phyloP scores from a whole-genome alignment of 2,113 vertebrate species.

The Coreoperca whiteheadi region DNA sequence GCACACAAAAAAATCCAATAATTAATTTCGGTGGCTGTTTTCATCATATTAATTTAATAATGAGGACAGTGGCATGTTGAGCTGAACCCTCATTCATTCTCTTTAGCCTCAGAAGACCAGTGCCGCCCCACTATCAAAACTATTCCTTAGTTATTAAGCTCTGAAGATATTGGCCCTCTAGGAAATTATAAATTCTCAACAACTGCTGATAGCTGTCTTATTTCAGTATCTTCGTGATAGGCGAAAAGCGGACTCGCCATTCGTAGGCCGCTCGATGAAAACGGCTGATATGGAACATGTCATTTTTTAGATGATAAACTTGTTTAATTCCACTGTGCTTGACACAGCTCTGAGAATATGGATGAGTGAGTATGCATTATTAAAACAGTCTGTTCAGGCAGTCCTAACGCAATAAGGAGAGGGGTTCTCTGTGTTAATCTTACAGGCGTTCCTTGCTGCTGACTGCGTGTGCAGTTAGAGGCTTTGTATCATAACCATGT shows the following conservation, averaged over 20 bases:
- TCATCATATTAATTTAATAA: neutral
- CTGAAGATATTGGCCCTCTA: conserved; percentile 52
- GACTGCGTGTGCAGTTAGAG: conserved; percentile 62
- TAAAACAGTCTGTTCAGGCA: conserved; percentile 71
- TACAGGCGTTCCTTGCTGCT: conserved; percentile 68
- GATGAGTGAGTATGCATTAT: conserved; percentile 82
- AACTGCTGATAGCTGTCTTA: conserved; percentile 63
- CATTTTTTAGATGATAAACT: conserved; percentile 79
- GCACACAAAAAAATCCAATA: neutral
- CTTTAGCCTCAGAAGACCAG: conserved; percentile 22
- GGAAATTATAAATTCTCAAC: conserved; percentile 62
- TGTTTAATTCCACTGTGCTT: conserved; percentile 78
- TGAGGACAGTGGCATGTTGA: neutral
- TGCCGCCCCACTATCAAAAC: conserved; percentile 35
- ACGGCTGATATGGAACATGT: conserved; percentile 63
- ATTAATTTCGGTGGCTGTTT: neutral
- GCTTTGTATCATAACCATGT: conserved; percentile 70
- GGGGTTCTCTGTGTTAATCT: conserved; percentile 72
- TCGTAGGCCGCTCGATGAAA: conserved; percentile 49
- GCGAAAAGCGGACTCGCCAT: conserved; percentile 46
- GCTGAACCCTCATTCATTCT: conserved; percentile 1
- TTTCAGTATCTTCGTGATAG: conserved; percentile 60
- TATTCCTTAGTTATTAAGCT: conserved; percentile 51
- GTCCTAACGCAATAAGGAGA: conserved; percentile 64
- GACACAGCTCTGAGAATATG: conserved; percentile 72